phyloP scores from a whole-genome alignment of 2,113 vertebrate genomes.

The Rattus rattus region DNA sequence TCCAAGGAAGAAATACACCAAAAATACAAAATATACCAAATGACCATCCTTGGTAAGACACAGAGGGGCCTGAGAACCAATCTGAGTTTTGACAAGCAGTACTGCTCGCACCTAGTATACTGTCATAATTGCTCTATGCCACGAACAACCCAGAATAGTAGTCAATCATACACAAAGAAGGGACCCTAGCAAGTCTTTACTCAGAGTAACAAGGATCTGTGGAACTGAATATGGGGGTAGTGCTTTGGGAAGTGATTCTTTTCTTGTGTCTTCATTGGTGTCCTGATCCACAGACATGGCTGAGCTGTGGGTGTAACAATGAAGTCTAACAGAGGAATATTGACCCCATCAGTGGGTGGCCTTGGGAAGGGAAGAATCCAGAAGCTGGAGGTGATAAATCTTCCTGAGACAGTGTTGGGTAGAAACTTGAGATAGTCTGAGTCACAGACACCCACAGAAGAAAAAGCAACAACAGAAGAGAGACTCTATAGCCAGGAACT shows the following conservation, averaged over 20 bases:
- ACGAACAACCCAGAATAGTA: background rate
- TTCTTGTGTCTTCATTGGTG: background rate
- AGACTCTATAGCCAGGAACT: background rate
- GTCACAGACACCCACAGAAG: background rate
- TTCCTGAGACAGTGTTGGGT: background rate
- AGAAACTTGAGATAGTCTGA: background rate
- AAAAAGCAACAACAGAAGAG: background rate
- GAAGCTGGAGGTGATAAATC: background rate
- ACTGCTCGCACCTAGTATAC: background rate
- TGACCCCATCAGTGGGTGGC: background rate
- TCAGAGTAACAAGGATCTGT: background rate
- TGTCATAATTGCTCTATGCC: background rate
- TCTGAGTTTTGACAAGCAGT: background rate
- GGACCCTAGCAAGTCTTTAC: background rate
- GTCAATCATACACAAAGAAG: background rate
- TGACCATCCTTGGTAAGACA: background rate
- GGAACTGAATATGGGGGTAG: background rate
- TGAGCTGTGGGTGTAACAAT: rapidly evolving
- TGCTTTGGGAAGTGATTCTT: background rate
- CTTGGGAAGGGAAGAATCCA: background rate
- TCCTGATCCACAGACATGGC: background rate
- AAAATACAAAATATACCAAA: background rate
- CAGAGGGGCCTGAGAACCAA: background rate
- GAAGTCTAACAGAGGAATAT: background rate
- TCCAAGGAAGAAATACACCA: background rate